Conservation (phyloP, 2,888 invertebrate species). For the Troglohyphantes excavatus region DNA sequence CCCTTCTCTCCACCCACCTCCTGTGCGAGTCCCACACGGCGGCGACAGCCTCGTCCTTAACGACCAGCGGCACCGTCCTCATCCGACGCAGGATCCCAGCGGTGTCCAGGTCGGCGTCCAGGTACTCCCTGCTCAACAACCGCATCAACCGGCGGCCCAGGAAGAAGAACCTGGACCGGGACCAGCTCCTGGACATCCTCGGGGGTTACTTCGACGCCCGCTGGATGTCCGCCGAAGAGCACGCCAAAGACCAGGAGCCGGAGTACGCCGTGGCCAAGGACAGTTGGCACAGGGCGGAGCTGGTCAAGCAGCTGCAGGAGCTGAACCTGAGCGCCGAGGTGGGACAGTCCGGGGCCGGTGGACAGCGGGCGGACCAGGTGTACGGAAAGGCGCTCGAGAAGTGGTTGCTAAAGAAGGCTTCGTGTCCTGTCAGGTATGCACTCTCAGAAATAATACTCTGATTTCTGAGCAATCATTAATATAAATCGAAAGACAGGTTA, state of each 20-base stretch:
- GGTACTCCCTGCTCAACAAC: slow-evolving; percentile 46
- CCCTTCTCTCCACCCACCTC: background rate
- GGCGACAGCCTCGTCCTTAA: background rate
- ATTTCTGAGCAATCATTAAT: too few species aligned
- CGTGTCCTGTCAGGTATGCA: slow-evolving; percentile 70
- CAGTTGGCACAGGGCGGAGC: slow-evolving; percentile 54
- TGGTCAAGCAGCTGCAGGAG: slow-evolving; percentile 65
- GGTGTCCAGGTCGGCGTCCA: background rate
- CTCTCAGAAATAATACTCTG: too few species aligned
- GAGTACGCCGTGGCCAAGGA: slow-evolving; percentile 19
- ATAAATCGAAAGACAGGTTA: too few species aligned
- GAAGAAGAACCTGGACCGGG: slow-evolving; percentile 63
- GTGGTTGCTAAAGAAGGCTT: slow-evolving; percentile 81
- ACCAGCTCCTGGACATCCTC: slow-evolving; percentile 58
- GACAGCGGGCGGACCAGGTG: slow-evolving; percentile 1
- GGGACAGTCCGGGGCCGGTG: slow-evolving; percentile 23
- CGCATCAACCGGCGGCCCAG: slow-evolving; percentile 40
- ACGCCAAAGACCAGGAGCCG: background rate
- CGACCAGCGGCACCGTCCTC: slow-evolving; percentile 9
- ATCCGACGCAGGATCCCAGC: slow-evolving; percentile 1
- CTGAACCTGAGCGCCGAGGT: slow-evolving; percentile 68
- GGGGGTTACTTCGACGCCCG: slow-evolving; percentile 80
- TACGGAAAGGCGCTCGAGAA: slow-evolving; percentile 79
- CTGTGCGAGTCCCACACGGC: background rate
- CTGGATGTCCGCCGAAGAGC: slow-evolving; percentile 79